Percentiles rank a stretch among this genome's conserved stretches.
These are phyloP conservation scores for Balearica regulorum DNA, from an alignment of 2,797 vertebrate species.

Conservation along the genomic window DNA sequence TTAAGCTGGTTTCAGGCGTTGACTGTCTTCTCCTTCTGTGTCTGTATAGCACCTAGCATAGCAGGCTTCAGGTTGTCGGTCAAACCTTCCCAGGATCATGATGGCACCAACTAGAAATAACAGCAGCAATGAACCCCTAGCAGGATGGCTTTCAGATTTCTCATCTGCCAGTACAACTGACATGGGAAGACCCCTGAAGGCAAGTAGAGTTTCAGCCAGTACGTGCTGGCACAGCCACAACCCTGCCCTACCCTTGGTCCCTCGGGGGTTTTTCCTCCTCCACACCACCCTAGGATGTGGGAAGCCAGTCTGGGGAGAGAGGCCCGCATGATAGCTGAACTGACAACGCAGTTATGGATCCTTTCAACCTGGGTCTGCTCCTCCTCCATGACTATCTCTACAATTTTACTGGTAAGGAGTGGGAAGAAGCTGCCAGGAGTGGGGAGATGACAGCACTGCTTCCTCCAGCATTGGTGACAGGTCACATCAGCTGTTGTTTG, in stretches of 20 bases:
- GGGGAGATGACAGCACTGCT: neutral
- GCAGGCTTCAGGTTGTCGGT: neutral
- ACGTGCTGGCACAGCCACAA: rapidly evolving
- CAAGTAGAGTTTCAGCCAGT: neutral
- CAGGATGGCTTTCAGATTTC: neutral
- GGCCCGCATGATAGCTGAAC: neutral
- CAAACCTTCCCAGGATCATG: neutral
- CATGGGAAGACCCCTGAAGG: neutral
- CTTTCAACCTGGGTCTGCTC: neutral
- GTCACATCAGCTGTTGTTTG: neutral
- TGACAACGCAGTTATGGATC: rapidly evolving
- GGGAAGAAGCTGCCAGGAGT: neutral
- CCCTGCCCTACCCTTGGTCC: rapidly evolving
- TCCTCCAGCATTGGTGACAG: neutral
- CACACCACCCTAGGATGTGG: rapidly evolving
- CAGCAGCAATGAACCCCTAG: neutral
- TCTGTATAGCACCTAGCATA: rapidly evolving
- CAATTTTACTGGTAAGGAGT: neutral
- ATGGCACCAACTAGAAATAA: neutral
- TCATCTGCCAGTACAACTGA: neutral
- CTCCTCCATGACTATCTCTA: neutral
- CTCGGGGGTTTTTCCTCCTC: rapidly evolving
- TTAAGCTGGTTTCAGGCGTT: neutral
- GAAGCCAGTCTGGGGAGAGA: neutral
- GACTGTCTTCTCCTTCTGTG: neutral